phyloP scores from a whole-genome alignment of 2,113 vertebrate species.

The Hirundichthys speculiger region DNA sequence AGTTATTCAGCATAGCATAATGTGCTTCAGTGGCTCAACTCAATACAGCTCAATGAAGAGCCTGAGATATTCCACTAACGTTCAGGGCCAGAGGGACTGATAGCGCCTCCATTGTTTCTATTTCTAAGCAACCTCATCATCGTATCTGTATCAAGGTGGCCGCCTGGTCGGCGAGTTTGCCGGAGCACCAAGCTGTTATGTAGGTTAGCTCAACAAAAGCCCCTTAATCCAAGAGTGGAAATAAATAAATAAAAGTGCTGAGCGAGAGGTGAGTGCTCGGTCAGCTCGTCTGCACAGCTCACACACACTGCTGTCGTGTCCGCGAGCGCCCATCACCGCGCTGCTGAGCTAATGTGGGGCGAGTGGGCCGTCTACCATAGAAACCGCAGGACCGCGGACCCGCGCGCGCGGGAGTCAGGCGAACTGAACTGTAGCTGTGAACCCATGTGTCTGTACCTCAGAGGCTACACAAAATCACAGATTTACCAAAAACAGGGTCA shows the following conservation, averaged over 20 bases:
- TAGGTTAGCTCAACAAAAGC: constrained; percentile 73
- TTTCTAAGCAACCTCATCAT: constrained; percentile 35
- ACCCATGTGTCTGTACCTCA: neutral
- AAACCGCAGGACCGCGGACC: neutral
- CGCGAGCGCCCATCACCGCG: constrained; percentile 51
- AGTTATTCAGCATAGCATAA: constrained; percentile 48
- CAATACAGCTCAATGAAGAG: constrained; percentile 75
- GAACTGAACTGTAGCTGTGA: too few species aligned
- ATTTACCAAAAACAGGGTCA: neutral
- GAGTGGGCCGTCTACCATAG: constrained; percentile 78
- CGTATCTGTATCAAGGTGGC: constrained; percentile 60
- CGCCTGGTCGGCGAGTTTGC: constrained; percentile 13
- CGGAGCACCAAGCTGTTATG: constrained; percentile 65
- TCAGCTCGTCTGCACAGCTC: constrained; percentile 71
- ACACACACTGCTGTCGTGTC: constrained; percentile 60
- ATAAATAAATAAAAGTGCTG: constrained; percentile 74
- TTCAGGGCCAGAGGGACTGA: constrained; percentile 45
- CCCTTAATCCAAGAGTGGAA: constrained; percentile 59
- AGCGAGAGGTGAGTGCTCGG: constrained; percentile 80
- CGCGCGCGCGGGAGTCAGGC: neutral
- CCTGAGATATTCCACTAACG: constrained; percentile 70
- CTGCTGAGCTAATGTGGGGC: constrained; percentile 68
- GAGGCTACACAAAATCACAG: neutral
- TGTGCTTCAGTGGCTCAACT: constrained; percentile 76
- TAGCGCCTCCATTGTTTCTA: constrained; percentile 61